A percentile compares a stretch with the other conserved stretches of the same genome.
Evolutionary conservation across 2,888 invertebrate species (phyloP).

Genomic region (Bimastos eiseni): DNA sequence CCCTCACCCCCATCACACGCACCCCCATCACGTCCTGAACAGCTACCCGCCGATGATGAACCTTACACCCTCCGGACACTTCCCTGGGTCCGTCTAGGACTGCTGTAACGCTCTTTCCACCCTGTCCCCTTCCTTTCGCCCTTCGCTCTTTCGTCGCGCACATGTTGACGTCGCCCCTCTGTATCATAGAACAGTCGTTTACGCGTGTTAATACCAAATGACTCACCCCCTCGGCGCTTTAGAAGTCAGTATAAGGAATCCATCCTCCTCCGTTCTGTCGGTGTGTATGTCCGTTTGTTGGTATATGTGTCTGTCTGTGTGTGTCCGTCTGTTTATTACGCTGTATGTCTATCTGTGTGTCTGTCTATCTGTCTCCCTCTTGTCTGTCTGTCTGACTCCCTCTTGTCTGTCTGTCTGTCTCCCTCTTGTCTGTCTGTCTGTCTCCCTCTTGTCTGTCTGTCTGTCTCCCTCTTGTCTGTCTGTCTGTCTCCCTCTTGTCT

Average conservation of each 20-base stretch:
- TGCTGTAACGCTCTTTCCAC: too few relatives aligned
- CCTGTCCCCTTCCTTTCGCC: not conserved
- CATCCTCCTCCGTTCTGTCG: not conserved
- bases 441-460: not conserved
- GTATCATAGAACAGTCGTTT: not conserved
- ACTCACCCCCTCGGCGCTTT: not conserved
- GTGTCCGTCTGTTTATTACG: too few relatives aligned
- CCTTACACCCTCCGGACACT: conserved; percentile 25
- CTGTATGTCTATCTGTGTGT: not conserved
- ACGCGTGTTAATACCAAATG: not conserved
- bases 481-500: conserved; percentile 14
- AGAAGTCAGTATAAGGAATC: not conserved
- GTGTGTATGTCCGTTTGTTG: not conserved
- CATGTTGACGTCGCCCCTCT: not conserved
- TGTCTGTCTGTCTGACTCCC: not conserved
- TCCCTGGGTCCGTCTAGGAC: conserved; percentile 16
- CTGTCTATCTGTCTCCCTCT: not conserved
- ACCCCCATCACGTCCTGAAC: conserved; percentile 14
- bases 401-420: not conserved
- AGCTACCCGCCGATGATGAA: conserved; percentile 30
- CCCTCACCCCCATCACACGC: too few relatives aligned
- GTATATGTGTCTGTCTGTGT: not conserved
- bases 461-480: not conserved
- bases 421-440: not conserved
- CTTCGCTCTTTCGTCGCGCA: not conserved